Evolutionary conservation across 2,888 invertebrate genomes (phyloP).

Genomic region (Sinhomidia bicolor): DNA sequence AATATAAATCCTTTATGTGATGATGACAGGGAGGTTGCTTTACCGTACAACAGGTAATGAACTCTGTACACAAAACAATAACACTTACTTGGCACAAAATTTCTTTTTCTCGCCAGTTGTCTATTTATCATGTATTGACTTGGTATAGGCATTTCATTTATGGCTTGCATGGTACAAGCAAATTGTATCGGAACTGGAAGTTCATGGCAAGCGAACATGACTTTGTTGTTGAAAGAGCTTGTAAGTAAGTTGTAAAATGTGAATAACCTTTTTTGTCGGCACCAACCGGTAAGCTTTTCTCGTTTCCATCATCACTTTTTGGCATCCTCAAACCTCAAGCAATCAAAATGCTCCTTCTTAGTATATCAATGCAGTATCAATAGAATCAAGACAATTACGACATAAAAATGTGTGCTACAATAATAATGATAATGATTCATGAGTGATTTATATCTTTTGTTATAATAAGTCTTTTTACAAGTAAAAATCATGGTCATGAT

Average conservation of each 20-base stretch:
- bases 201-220: constrained; percentile 42
- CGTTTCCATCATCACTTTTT: constrained; percentile 22
- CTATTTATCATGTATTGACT: too few species aligned
- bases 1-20: too few species aligned
- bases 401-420: neutral
- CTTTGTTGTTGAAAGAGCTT: constrained; percentile 5
- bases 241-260: constrained; percentile 18
- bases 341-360: neutral
- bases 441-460: constrained; percentile 20
- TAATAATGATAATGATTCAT: neutral
- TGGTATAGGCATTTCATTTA: neutral
- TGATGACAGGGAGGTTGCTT: neutral
- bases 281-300: neutral
- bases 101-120: neutral
- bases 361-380: neutral
- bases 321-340: constrained; percentile 24
- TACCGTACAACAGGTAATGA: neutral
- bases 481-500: constrained; percentile 30
- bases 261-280: constrained; percentile 51
- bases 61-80: constrained; percentile 1
- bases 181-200: constrained; percentile 43
- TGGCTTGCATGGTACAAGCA: neutral
- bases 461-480: constrained; percentile 8
- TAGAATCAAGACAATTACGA: neutral
- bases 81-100: neutral